Percentiles rank a stretch among this genome's conserved stretches.
phyloP scores from a whole-genome alignment of 2,888 invertebrate genomes.

The Rhogogaster chlorosoma region DNA sequence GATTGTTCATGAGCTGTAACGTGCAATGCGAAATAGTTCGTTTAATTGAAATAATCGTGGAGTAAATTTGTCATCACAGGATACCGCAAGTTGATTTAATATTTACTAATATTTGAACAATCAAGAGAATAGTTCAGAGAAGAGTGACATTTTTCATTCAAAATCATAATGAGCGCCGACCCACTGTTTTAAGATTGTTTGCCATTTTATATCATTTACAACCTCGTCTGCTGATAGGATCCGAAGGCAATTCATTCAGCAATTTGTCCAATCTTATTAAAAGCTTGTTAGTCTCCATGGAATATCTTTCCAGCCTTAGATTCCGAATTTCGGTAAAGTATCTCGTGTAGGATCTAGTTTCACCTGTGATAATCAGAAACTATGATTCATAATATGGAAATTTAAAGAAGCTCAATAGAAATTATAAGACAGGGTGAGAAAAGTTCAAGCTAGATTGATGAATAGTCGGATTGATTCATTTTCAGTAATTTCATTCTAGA shows the following conservation, averaged over 20 bases:
- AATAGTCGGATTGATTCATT: no score
- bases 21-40: not conserved
- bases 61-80: not conserved
- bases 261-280: conserved; percentile 96
- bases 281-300: conserved; percentile 96
- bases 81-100: not conserved
- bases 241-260: conserved; percentile 88
- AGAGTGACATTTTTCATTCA: not conserved
- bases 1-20: conserved; percentile 82
- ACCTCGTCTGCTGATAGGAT: conserved; percentile 86
- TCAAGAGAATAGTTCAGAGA: not conserved
- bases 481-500: no score
- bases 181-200: not conserved
- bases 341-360: conserved; percentile 84
- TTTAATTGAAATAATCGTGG: not conserved
- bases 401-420: not conserved
- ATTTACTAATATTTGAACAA: not conserved
- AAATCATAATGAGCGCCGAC: not conserved
- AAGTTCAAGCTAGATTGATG: no score
- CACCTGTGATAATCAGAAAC: conserved; percentile 76
- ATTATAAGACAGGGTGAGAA: no score
- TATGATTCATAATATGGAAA: conserved; percentile 7
- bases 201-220: conserved; percentile 83
- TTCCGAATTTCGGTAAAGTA: conserved; percentile 87
- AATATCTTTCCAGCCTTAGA: conserved; percentile 90